Base-by-base conservation (phyloP, 2,113 vertebrate species). In the Phrynocephalus versicolor region DNA sequence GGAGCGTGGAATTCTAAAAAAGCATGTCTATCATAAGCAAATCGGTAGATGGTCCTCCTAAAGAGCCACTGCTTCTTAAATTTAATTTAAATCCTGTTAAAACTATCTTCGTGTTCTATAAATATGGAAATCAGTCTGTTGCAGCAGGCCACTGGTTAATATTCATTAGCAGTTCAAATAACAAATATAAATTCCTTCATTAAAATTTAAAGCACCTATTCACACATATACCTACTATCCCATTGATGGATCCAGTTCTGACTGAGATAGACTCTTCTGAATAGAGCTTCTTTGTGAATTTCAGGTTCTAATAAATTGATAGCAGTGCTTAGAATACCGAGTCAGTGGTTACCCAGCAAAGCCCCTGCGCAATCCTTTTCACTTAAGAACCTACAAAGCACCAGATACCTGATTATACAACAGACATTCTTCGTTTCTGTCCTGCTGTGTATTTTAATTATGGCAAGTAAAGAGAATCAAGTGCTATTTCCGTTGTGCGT, bases 381-480 rank as follows among this genome's bases (percentile, higher is more conserved):
- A 67, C 10, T 51, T 25, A 51, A 8, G 18, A 70, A 85, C 69
- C 41, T 10, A 86, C 19, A 58, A 62, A 86, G 3, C 10, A 78
- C 55, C 55, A 18, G 21, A 41, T 18, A 51, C 64, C 33, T 89
- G 81, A 88, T 81, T 78, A 87, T 18, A 73, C 81, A 92, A 75
- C 39, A 89, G 81, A 89, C 67, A 37, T 30, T 79, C 25, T 37
- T 73, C 69, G 51, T 88, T 77, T 55, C 45, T 85, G 41, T 81
- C 35, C 67, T 82, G 5, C 33, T 83, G 75, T 57, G 35, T 37
- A 81, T 57, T 79, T 89, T 30, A 83, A 12, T 57, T 2, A 3
- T 33, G 8, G 2, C 23, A 75, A 80, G 41, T 76, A 83, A 33
- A 51, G 10, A 51, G 35, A 84, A 85, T 15, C n/a, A 64, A 83